phyloP scores from a whole-genome alignment of 2,113 vertebrate species.

The Hippocampus mohnikei region DNA sequence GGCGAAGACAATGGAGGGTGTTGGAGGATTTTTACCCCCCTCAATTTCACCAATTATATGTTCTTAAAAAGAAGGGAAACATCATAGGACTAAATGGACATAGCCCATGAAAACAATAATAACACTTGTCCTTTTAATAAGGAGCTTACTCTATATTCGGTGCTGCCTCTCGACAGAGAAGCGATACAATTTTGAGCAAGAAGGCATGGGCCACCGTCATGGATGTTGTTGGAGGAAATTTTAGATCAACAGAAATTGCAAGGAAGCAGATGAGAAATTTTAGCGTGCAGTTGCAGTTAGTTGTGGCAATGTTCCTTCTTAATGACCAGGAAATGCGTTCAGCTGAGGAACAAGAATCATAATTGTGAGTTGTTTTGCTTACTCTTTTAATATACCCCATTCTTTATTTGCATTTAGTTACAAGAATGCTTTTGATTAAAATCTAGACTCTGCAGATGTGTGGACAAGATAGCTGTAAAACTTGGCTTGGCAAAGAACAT shows the following conservation, averaged over 20 bases:
- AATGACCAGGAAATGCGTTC: neutral
- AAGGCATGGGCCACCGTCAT: neutral
- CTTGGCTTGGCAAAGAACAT: too few relatives aligned
- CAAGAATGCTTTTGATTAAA: too few relatives aligned
- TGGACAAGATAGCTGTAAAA: too few relatives aligned
- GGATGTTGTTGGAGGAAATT: neutral
- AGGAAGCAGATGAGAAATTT: neutral
- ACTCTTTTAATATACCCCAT: neutral
- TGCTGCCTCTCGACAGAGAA: neutral
- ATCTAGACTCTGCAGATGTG: too few relatives aligned
- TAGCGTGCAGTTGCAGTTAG: neutral
- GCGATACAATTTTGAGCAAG: neutral
- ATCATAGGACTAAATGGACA: conserved; percentile 10
- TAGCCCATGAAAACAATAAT: conserved; percentile 18
- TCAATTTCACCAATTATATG: conserved; percentile 25
- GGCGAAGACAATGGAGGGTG: conserved; percentile 29
- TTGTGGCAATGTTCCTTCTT: neutral
- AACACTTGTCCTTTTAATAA: conserved; percentile 16
- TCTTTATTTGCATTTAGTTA: too few relatives aligned
- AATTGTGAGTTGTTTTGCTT: too few relatives aligned
- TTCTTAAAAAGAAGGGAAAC: conserved; percentile 12
- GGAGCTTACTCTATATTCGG: conserved; percentile 1
- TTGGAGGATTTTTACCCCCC: conserved; percentile 27
- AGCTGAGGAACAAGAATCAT: neutral
- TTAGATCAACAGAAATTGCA: neutral